A percentile compares a stretch with the other conserved stretches of the same genome.
These are phyloP conservation scores for Dichetophora obliterata DNA, from an alignment of 2,888 invertebrate species.

Conservation along the genomic window DNA sequence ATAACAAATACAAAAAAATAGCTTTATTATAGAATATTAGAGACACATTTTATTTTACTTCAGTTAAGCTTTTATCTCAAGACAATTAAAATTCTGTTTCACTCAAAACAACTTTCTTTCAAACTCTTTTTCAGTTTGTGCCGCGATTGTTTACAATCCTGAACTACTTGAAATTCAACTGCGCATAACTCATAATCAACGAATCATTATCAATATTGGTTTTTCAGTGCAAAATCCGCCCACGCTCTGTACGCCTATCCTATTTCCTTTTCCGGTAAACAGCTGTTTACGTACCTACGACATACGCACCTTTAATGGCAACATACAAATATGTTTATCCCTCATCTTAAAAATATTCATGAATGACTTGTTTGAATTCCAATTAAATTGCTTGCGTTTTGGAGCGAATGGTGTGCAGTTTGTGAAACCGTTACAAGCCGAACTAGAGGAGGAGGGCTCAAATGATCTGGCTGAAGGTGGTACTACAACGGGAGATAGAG, in stretches of 20 bases:
- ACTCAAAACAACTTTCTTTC: background rate
- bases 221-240: slow-evolving; percentile 52
- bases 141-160: slow-evolving; percentile 44
- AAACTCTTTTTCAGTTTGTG: slow-evolving; percentile 45
- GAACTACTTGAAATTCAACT: slow-evolving; percentile 45
- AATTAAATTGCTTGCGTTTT: slow-evolving; percentile 53
- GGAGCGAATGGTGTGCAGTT: slow-evolving; percentile 50
- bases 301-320: slow-evolving; percentile 45
- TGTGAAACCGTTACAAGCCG: slow-evolving; percentile 3
- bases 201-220: slow-evolving; percentile 43
- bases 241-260: slow-evolving; percentile 53
- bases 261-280: slow-evolving; percentile 52
- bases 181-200: slow-evolving; percentile 49
- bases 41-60: too few relatives aligned
- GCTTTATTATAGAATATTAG: too few relatives aligned
- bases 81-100: too few relatives aligned
- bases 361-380: slow-evolving; percentile 52
- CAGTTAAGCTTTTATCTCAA: background rate
- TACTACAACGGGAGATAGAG: background rate
- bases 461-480: background rate
- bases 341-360: slow-evolving; percentile 51
- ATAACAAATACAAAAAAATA: too few relatives aligned
- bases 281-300: slow-evolving; percentile 56
- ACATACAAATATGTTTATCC: slow-evolving; percentile 52
- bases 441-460: background rate